These are phyloP conservation scores for Acanthopleura granulata DNA, from an alignment of 2,888 invertebrate genomes.

Conservation along the genomic window DNA sequence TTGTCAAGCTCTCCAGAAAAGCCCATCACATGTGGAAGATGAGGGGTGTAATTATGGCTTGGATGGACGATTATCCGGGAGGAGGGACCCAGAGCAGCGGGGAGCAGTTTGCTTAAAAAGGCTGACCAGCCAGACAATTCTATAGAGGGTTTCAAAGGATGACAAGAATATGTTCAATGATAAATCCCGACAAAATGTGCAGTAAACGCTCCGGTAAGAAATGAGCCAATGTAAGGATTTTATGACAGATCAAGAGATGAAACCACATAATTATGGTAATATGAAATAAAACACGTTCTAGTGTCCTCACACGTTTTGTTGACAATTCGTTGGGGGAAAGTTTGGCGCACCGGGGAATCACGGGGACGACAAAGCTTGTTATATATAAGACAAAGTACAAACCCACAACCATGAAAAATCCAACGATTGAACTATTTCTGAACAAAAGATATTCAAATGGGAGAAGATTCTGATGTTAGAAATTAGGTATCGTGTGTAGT, in stretches of 20 bases:
- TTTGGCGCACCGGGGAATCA: too few relatives aligned
- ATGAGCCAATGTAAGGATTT: background rate
- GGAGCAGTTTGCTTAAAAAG: background rate
- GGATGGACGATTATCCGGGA: background rate
- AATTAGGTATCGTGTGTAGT: too few relatives aligned
- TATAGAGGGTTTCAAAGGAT: background rate
- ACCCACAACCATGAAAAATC: too few relatives aligned
- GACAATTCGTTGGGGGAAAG: too few relatives aligned
- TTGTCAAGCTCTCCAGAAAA: conserved; percentile 8
- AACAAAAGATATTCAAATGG: too few relatives aligned
- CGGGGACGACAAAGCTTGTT: too few relatives aligned
- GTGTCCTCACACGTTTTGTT: too few relatives aligned
- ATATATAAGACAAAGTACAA: too few relatives aligned
- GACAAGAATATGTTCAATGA: background rate
- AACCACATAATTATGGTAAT: background rate
- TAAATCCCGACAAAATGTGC: background rate
- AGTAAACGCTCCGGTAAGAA: background rate
- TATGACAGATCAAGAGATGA: background rate
- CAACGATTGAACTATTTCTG: too few relatives aligned
- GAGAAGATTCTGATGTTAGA: too few relatives aligned
- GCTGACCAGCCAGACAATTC: background rate
- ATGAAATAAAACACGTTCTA: background rate
- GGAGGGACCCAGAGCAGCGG: background rate
- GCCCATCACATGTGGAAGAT: conserved; percentile 12
- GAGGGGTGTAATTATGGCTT: background rate